Base-by-base conservation (phyloP, 2,888 invertebrate species). In the Bellardia pandia region DNA sequence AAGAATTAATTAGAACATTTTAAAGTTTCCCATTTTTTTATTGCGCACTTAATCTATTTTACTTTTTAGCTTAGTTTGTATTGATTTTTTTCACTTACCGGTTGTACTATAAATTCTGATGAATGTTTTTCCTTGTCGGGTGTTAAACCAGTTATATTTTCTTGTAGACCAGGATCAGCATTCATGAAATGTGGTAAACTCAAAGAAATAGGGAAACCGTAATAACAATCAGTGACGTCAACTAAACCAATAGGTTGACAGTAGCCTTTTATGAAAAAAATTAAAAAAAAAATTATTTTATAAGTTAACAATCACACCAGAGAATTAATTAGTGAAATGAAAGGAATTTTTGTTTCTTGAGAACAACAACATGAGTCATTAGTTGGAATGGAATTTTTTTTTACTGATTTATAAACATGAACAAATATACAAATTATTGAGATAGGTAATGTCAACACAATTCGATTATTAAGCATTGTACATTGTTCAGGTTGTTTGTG, bases 171-270 rank as follows among this genome's bases (percentile, higher is more conserved):
- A 0, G 95, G 95, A 88, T 97, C 97, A 0, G 96, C 95, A 87
- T 96, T 95, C 92, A 96, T 96, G 93, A 97, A 98, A 92, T 98
- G 98, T 0, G 98, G 98, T 93, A 96, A 97, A 58, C 98, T 98
- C 7, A 98, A 94, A 0, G 97, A 97, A 64, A 98, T 97, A 0
- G 98, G 98, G 92, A 98, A 98, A 0, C 98, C 98, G 91, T 98
- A 98, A 93, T 98, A 98, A 91, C 98, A 98, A 75, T 96, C 96
- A 0, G 96, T 95, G 53, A 98, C 97, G 91, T 98, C 98, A 40
- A 97, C 94, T 3, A 98, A 93, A 7, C 98, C 98, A 51, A 94
- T 93, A 3, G 96, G 96, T 16, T 97, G 94, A 91, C 98, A 98
- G 86, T 94, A 94, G 33, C 94, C 95, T 95, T 92, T 11, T 90